phyloP scores from a whole-genome alignment of 2,797 vertebrate genomes.

The Orientallactaga sibirica region DNA sequence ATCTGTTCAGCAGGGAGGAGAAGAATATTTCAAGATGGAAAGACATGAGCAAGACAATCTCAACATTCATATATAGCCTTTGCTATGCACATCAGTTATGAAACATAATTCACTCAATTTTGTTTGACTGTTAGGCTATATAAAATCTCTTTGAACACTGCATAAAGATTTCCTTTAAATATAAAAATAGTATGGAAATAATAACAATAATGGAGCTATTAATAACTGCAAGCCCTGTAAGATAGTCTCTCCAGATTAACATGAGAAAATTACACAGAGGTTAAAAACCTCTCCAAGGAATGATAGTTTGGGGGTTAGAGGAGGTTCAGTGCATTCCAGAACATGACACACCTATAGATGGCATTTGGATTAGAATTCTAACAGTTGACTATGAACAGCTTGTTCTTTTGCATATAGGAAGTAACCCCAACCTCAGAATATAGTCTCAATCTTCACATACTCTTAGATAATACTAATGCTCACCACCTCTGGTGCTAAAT shows the following conservation, averaged over 20 bases:
- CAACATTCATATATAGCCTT: not conserved
- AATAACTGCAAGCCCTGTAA: not conserved
- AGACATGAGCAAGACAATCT: not conserved
- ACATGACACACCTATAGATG: not conserved
- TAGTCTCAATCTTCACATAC: not conserved
- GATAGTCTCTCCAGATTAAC: not conserved
- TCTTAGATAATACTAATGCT: not conserved
- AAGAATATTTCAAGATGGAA: no score
- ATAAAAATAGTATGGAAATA: not conserved
- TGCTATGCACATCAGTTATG: not conserved
- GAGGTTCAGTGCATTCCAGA: not conserved
- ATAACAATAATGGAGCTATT: not conserved
- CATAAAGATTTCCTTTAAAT: not conserved
- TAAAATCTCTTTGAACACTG: slow-evolving; percentile 8
- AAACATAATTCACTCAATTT: not conserved
- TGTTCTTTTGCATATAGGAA: not conserved
- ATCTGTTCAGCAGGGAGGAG: not conserved
- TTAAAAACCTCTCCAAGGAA: not conserved
- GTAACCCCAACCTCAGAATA: not conserved
- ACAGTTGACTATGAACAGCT: not conserved
- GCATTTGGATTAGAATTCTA: not conserved
- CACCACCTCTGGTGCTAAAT: not conserved
- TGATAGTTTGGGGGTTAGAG: not conserved
- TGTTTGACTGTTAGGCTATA: not conserved
- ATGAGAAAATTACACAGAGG: not conserved